Base-by-base conservation (phyloP, 2,888 invertebrate species). In the Polydrusus tereticollis region DNA sequence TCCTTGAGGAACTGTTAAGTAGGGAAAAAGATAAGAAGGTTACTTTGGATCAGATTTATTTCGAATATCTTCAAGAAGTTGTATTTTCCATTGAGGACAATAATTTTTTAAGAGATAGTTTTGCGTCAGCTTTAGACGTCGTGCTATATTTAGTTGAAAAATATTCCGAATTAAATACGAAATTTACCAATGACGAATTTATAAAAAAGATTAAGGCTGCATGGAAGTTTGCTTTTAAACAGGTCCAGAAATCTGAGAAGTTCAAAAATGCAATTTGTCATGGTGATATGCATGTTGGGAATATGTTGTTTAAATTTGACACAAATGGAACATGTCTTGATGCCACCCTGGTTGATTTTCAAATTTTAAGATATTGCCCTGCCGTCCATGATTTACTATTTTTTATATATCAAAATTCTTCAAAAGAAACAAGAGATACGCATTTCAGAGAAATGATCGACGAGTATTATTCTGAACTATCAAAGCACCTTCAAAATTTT, bases 301-400 rank as follows among this genome's bases (percentile, higher is more conserved):
- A 85, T 73, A 70, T 82, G n/a, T 68, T 85, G 65, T 80, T 82
- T 60, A 77, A 80, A 50, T 75, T 63, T 26, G 64, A 72, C 7
- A n/a, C 23, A 16, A 47, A 69, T 20, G 62, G 71, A 10, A 12
- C 10, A 12, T 79, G 80, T 18, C 73, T 77, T 1, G 78, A 79
- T 14, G 81, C 80, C 45, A 79, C 79, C 52, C 71, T 85, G 7
- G 69, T 84, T 7, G 84, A 84, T 77, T 85, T 79, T 71, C 83
- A 84, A 77, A 69, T 78, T 3, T 75, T 79, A n/a, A 74, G 82
- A 59, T 92, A 90, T 81, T 89, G 89, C 18, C 91, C 92, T 0
- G 90, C 91, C 0, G 88, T 89, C 18, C 86, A 90, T 21, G 93
- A 93, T 78, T 84, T 91, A 1, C 86, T 89, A 81, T 75, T 74